These are phyloP conservation scores for Ellobium chinense DNA, from an alignment of 2,888 invertebrate species.

Conservation along the genomic window DNA sequence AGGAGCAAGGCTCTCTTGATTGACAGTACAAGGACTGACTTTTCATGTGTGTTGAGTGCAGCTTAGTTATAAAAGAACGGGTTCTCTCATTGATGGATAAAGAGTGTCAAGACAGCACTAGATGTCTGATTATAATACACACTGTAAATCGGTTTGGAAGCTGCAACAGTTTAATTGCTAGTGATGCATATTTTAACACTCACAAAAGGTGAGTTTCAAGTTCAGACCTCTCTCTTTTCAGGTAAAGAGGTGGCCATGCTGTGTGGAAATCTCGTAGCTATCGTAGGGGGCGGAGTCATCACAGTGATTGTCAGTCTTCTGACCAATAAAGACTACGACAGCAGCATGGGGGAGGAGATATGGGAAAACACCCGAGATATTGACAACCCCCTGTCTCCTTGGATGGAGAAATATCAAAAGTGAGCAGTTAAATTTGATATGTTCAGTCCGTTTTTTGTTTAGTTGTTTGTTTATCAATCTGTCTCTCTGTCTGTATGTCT, in stretches of 20 bases:
- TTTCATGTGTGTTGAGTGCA: no score
- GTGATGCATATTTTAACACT: no score
- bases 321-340: conserved; percentile 50
- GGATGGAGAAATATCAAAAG: conserved; percentile 78
- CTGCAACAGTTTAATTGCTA: no score
- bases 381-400: conserved; percentile 78
- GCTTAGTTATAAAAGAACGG: no score
- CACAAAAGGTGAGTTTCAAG: no score
- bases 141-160: no score
- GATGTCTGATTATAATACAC: no score
- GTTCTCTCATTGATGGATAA: no score
- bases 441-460: background rate
- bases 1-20: no score
- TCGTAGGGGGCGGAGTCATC: conserved; percentile 72
- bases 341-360: conserved; percentile 59
- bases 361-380: conserved; percentile 79
- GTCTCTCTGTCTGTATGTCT: background rate
- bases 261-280: conserved; percentile 76
- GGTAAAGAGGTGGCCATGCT: conserved; percentile 77
- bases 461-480: background rate
- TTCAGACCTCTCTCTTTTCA: no score
- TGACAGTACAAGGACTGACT: no score
- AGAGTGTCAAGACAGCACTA: no score
- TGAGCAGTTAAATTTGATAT: conserved; percentile 47
- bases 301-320: conserved; percentile 69